These are phyloP conservation scores for Upupa epops DNA, from an alignment of 2,113 vertebrate genomes.

Conservation along the genomic window DNA sequence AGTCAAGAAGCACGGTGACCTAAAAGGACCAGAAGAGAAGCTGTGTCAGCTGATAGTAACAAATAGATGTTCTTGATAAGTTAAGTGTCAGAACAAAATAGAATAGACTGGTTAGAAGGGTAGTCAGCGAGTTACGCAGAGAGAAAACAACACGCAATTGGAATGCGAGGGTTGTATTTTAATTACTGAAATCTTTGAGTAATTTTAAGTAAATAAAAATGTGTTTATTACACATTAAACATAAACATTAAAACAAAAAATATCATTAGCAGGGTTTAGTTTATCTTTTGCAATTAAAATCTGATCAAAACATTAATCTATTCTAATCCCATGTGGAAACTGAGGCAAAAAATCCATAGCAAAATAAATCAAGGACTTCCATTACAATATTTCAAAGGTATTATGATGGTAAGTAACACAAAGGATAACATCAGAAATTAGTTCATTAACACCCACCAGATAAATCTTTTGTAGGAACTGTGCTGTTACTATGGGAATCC, in stretches of 20 bases:
- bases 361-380: neutral
- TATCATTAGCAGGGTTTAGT: neutral
- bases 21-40: neutral
- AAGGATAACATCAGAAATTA: neutral
- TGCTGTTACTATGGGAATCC: neutral
- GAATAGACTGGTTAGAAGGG: neutral
- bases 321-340: neutral
- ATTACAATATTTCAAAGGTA: neutral
- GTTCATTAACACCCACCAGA: neutral
- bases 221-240: accelerated
- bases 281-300: neutral
- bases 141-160: neutral
- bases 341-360: neutral
- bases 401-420: neutral
- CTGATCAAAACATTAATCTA: neutral
- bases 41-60: neutral
- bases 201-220: neutral
- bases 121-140: neutral
- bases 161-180: neutral
- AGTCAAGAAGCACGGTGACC: neutral
- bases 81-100: neutral
- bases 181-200: neutral
- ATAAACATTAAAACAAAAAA: neutral
- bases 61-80: neutral
- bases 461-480: neutral